Conservation (phyloP, 2,797 vertebrate genomes). For the Saxicola maurus region DNA sequence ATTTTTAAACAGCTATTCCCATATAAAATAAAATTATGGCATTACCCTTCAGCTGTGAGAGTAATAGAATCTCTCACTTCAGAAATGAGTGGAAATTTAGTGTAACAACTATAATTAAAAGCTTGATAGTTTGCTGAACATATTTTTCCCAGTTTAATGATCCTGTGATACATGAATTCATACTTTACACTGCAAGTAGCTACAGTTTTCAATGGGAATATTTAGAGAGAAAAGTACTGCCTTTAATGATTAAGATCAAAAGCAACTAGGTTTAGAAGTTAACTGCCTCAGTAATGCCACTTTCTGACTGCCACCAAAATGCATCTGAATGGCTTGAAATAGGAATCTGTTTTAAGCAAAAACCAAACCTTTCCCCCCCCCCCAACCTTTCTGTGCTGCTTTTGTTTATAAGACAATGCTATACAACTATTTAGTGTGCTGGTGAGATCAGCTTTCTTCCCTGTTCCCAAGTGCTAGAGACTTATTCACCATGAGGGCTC, state of each 20-base stretch:
- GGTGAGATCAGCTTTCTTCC: not conserved
- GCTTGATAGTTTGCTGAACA: not conserved
- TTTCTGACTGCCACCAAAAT: not conserved
- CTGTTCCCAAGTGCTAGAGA: not conserved
- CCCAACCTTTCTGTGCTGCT: rapidly evolving
- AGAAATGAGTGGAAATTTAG: conserved; percentile 2
- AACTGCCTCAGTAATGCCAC: not conserved
- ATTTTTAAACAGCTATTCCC: not conserved
- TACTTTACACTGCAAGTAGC: not conserved
- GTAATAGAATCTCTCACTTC: not conserved
- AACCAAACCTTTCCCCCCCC: rapidly evolving
- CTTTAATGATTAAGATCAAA: not conserved
- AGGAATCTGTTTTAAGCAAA: not conserved
- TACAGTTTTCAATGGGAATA: not conserved
- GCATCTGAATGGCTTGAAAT: not conserved
- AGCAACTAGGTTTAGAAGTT: not conserved
- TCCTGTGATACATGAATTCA: not conserved
- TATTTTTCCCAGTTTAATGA: not conserved
- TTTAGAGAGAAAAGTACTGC: not conserved
- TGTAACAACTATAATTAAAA: conserved; percentile 21
- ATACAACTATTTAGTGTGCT: not conserved
- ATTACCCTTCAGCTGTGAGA: not conserved
- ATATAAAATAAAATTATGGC: not conserved
- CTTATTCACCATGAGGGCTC: not conserved
- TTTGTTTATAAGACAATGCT: not conserved